phyloP scores from a whole-genome alignment of 1,140 invertebrate genomes.

The Belonocnema kinseyi region DNA sequence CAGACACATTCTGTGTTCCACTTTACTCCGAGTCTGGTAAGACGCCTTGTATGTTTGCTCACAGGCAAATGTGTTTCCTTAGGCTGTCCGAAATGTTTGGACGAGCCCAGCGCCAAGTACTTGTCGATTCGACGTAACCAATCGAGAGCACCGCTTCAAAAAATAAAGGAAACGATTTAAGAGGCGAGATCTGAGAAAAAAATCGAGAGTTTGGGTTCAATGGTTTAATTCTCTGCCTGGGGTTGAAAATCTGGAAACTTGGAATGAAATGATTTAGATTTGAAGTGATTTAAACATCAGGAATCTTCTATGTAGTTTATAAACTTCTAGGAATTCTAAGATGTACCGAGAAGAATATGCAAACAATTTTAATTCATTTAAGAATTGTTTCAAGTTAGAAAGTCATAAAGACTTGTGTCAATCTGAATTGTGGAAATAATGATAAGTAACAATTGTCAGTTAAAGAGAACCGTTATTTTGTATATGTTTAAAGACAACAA shows the following conservation, averaged over 20 bases:
- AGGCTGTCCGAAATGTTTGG: slow-evolving; percentile 71
- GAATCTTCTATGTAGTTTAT: too few species aligned
- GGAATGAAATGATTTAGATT: background rate
- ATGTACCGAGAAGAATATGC: too few species aligned
- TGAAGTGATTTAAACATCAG: too few species aligned
- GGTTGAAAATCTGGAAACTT: slow-evolving; percentile 5
- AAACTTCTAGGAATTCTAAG: too few species aligned
- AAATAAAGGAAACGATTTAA: slow-evolving; percentile 29
- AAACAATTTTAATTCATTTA: too few species aligned
- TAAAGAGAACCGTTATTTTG: too few species aligned
- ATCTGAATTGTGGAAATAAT: too few species aligned
- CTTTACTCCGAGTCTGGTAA: slow-evolving; percentile 64
- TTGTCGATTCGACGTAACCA: slow-evolving; percentile 61
- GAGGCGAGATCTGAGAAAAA: background rate
- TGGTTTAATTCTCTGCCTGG: slow-evolving; percentile 3
- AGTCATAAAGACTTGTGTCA: too few species aligned
- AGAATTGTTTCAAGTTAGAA: too few species aligned
- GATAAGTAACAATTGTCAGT: too few species aligned
- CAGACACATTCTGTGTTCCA: slow-evolving; percentile 71
- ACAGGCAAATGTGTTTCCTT: slow-evolving; percentile 75
- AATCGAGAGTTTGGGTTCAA: background rate
- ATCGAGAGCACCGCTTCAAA: slow-evolving; percentile 54
- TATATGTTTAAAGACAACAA: too few species aligned
- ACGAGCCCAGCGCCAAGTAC: slow-evolving; percentile 61
- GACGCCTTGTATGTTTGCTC: slow-evolving; percentile 67